Percentiles rank a stretch among this genome's conserved stretches.
phyloP scores from a whole-genome alignment of 2,888 invertebrate genomes.

The Sericinus montela region DNA sequence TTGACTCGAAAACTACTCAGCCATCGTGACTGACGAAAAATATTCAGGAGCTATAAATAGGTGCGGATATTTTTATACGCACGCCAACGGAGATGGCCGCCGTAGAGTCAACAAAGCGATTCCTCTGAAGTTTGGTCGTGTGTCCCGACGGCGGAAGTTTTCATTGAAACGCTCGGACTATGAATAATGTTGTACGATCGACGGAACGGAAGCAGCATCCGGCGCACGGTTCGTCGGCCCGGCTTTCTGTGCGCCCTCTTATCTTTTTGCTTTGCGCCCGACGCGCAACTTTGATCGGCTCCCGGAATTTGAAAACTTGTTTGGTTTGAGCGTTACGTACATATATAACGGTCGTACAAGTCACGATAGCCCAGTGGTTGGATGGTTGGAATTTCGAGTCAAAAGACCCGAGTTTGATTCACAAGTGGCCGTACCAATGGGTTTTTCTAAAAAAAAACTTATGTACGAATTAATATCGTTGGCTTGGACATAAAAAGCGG shows the following conservation, averaged over 20 bases:
- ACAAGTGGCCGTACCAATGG: too few relatives aligned
- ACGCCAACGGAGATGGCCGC: slow-evolving; percentile 19
- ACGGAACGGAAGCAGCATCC: slow-evolving; percentile 44
- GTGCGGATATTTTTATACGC: background rate
- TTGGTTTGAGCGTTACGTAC: too few relatives aligned
- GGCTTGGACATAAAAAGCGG: too few relatives aligned
- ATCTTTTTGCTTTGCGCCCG: slow-evolving; percentile 37
- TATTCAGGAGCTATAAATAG: background rate
- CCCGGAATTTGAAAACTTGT: slow-evolving; percentile 43
- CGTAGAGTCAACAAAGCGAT: slow-evolving; percentile 29
- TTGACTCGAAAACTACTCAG: too few relatives aligned
- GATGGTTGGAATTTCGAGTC: too few relatives aligned
- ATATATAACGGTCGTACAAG: too few relatives aligned
- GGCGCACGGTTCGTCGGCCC: slow-evolving; percentile 25
- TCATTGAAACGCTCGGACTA: slow-evolving; percentile 39
- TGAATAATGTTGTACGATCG: slow-evolving; percentile 50
- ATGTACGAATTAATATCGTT: too few relatives aligned
- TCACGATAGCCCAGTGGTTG: too few relatives aligned
- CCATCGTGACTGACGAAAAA: too few relatives aligned
- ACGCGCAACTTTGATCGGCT: slow-evolving; percentile 41
- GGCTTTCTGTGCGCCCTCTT: slow-evolving; percentile 32
- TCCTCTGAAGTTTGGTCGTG: slow-evolving; percentile 41
- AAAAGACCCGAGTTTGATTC: too few relatives aligned
- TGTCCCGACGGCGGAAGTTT: slow-evolving; percentile 42
- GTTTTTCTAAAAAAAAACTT: too few relatives aligned